phyloP scores from a whole-genome alignment of 2,888 invertebrate genomes.

The Catocala sponsa region DNA sequence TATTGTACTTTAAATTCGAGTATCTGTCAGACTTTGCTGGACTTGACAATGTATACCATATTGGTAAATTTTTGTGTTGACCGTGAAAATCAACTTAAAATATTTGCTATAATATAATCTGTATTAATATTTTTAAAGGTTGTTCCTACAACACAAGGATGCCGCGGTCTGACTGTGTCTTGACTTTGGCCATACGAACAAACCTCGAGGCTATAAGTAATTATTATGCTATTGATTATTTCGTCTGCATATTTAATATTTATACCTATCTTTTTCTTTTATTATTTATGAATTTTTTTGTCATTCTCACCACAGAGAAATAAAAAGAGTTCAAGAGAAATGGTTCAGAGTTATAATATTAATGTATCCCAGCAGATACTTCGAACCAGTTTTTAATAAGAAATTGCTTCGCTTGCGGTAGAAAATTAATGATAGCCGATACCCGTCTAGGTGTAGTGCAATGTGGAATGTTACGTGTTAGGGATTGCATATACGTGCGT shows the following conservation, averaged over 20 bases:
- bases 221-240: conserved; percentile 23
- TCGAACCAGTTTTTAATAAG: conserved; percentile 73
- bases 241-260: conserved; percentile 2
- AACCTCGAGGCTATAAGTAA: conserved; percentile 16
- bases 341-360: conserved; percentile 51
- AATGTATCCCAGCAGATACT: conserved; percentile 56
- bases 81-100: too few relatives aligned
- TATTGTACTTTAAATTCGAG: too few relatives aligned
- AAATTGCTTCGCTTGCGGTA: conserved; percentile 65
- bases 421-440: conserved; percentile 70
- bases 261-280: conserved; percentile 14
- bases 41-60: too few relatives aligned
- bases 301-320: conserved; percentile 28
- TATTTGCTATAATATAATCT: too few relatives aligned
- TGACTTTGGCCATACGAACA: conserved; percentile 20
- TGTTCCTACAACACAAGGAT: conserved; percentile 2
- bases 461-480: conserved; percentile 46
- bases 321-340: conserved; percentile 50
- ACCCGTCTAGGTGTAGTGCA: conserved; percentile 47
- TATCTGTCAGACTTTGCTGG: too few relatives aligned
- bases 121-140: background rate
- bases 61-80: too few relatives aligned
- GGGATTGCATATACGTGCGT: conserved; percentile 33
- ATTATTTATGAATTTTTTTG: conserved; percentile 24
- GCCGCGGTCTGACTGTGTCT: conserved; percentile 11